Evolutionary conservation across 2,888 invertebrate genomes (phyloP), one percentile per base, ranked within the genome.

Genomic region (Eupithecia exiguata): DNA sequence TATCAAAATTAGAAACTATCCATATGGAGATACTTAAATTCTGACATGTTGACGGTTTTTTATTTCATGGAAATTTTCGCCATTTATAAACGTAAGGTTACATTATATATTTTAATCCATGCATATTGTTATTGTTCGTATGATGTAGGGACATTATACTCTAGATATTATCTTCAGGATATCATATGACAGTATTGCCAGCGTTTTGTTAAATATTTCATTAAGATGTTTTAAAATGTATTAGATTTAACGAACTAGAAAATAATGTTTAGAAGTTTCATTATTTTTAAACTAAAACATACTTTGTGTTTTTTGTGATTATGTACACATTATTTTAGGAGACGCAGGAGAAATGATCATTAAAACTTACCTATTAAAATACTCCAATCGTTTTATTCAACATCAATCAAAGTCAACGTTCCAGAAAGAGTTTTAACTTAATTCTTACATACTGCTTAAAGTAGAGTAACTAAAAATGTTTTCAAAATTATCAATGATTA

Each of bases 261-360:
- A 89, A 81, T 86, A 87, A 88, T 76, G 82, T 89, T 87, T 89
- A 90, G 88, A 85, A 84, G 85, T 89, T 87, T 87, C 82, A 80
- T 86, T 85, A 88, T 89, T 84, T 88, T 87, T 88, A 87, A 86
- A 86, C 87, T 83, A 82, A 76, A 77, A 83, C 78, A 76, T 80
- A 83, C 84, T 75, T 77, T 77, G 84, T 89, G 88, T 90, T 91
- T 87, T 73, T 91, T 88, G 86, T 90, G 87, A 89, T 91, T 91
- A 89, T 91, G 90, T 93, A 86, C 89, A 91, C 88, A 88, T 91
- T 89, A 91, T 89, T 92, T 91, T 91, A 88, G 83, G 91, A 92
- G 92, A 91, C 91, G 89, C 91, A 90, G 89, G 90, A 87, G 85
- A 90, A 91, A 92, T 91, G 91, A 92, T 92, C 90, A 94, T 94